A percentile compares a stretch with the other conserved stretches of the same genome.
Evolutionary conservation across 2,888 invertebrate genomes (phyloP).

Genomic region (Caenorhabditis sp.): DNA sequence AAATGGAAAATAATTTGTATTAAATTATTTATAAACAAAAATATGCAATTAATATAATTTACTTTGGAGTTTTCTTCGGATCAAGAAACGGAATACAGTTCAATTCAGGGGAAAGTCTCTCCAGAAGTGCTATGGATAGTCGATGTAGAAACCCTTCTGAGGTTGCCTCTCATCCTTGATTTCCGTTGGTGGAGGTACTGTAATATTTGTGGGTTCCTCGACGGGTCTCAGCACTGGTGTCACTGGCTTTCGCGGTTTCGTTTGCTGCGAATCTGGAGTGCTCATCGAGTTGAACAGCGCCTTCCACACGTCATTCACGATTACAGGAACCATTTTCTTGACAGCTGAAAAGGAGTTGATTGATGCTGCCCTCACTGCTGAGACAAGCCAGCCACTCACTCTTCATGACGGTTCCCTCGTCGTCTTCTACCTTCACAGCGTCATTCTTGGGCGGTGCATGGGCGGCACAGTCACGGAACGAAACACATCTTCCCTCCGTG

Average conservation of each 20-base stretch:
- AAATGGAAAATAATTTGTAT: too few species aligned
- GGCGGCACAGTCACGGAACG: conserved; percentile 51
- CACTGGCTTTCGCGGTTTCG: background rate
- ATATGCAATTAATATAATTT: conserved; percentile 51
- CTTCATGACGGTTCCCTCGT: conserved; percentile 65
- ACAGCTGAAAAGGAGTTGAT: conserved; percentile 50
- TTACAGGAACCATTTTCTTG: conserved; percentile 68
- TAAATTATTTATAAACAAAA: conserved; percentile 1
- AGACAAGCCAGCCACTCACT: conserved; percentile 17
- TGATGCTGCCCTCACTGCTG: too few species aligned
- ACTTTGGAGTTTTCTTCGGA: conserved; percentile 5
- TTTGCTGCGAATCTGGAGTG: conserved; percentile 22
- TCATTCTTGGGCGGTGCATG: conserved; percentile 51
- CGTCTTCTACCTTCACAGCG: conserved; percentile 33
- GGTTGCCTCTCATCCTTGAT: conserved; percentile 40
- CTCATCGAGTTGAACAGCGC: conserved; percentile 64
- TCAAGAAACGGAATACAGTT: background rate
- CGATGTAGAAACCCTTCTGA: conserved; percentile 54
- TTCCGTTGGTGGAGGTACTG: conserved; percentile 11
- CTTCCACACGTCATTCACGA: conserved; percentile 70
- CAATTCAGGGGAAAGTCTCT: too few species aligned
- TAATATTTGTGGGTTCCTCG: conserved; percentile 5
- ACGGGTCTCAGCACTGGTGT: conserved; percentile 24
- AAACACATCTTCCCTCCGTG: conserved; percentile 48
- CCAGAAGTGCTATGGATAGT: conserved; percentile 37